Conservation (phyloP, 2,888 invertebrate species). For the Reticulitermes lucifugus region DNA sequence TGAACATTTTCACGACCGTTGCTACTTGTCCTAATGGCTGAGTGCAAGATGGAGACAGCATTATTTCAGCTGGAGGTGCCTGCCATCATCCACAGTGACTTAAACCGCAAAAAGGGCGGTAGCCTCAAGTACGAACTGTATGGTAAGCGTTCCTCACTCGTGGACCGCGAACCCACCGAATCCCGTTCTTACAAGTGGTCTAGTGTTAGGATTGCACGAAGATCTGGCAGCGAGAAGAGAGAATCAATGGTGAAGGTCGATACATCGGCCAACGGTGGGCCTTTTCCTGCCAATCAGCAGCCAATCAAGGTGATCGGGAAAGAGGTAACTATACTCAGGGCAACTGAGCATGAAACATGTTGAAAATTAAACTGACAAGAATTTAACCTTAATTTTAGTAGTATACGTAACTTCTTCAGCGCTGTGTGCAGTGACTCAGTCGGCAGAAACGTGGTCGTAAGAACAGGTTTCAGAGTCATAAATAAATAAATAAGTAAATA, state of each 20-base stretch:
- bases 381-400: too few species aligned
- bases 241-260: slow-evolving; percentile 74
- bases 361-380: too few species aligned
- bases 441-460: too few species aligned
- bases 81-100: slow-evolving; percentile 9
- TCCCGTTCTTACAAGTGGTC: slow-evolving; percentile 67
- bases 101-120: slow-evolving; percentile 39
- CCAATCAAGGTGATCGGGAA: slow-evolving; percentile 65
- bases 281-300: slow-evolving; percentile 40
- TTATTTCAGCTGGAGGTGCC: slow-evolving; percentile 36
- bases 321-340: slow-evolving; percentile 61
- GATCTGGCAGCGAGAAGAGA: slow-evolving; percentile 68
- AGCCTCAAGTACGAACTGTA: slow-evolving; percentile 48
- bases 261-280: slow-evolving; percentile 58
- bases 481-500: too few species aligned
- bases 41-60: slow-evolving; percentile 3
- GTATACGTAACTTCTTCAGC: too few species aligned
- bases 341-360: too few species aligned
- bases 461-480: too few species aligned
- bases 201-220: slow-evolving; percentile 73
- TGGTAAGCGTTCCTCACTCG: slow-evolving; percentile 45
- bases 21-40: not conserved
- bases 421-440: too few species aligned
- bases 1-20: too few species aligned
- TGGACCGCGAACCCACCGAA: slow-evolving; percentile 21